A percentile compares a stretch with the other conserved stretches of the same genome.
These are phyloP conservation scores for Lepetodrilus schrolli DNA, from an alignment of 2,888 invertebrate species.

Conservation along the genomic window DNA sequence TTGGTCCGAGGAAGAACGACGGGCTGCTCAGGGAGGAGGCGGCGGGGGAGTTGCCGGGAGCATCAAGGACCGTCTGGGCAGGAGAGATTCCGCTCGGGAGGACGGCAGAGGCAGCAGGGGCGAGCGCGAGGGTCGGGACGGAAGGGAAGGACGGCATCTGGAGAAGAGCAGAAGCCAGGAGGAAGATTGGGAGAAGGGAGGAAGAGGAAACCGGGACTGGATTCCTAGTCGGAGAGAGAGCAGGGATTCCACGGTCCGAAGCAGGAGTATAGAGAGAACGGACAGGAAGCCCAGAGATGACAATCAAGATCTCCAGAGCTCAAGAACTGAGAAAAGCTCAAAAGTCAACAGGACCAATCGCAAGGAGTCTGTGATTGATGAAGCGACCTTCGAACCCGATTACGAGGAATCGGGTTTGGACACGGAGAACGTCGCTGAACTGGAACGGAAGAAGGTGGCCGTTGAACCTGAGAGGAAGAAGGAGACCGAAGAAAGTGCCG, in stretches of 20 bases:
- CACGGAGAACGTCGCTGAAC: conserved; percentile 41
- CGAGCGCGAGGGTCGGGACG: conserved; percentile 63
- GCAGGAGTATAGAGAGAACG: not conserved
- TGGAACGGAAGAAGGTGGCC: too few relatives aligned
- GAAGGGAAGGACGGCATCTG: conserved; percentile 65
- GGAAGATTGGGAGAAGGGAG: conserved; percentile 33
- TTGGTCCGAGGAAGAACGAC: conserved; percentile 36
- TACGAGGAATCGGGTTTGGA: conserved; percentile 55
- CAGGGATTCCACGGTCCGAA: conserved; percentile 16
- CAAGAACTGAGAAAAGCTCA: not conserved
- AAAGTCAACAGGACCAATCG: conserved; percentile 43
- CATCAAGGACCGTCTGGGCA: not conserved
- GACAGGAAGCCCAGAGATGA: not conserved
- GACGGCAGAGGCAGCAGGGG: conserved; percentile 40
- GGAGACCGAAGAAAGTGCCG: not conserved
- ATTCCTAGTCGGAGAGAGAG: conserved; percentile 36
- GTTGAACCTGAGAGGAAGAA: not conserved
- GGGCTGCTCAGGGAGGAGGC: not conserved
- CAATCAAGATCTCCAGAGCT: not conserved
- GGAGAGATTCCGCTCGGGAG: conserved; percentile 59
- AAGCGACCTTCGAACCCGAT: conserved; percentile 69
- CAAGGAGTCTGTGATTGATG: conserved; percentile 68
- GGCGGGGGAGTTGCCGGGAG: not conserved
- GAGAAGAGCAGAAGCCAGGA: conserved; percentile 51
- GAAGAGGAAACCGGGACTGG: conserved; percentile 30